Conservation (phyloP, 2,888 invertebrate species). For the Epinotia bilunana region DNA sequence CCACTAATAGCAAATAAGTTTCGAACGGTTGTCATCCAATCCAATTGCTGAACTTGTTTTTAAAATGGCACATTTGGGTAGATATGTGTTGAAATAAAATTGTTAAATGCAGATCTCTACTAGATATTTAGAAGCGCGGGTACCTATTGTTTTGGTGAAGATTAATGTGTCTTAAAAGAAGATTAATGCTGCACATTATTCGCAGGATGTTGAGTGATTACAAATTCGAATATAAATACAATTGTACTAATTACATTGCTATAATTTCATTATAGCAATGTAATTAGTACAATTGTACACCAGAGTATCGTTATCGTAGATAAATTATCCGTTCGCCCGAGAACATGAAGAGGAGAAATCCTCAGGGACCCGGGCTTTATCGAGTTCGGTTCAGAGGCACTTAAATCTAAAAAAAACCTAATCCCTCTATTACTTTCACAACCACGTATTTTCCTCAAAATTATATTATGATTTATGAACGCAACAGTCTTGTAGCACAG, state of each 20-base stretch:
- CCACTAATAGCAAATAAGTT: too few species aligned
- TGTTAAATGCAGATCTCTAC: not conserved
- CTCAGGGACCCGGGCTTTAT: conserved; percentile 20
- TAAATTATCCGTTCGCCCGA: conserved; percentile 24
- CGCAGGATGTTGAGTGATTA: not conserved
- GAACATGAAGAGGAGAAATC: conserved; percentile 16
- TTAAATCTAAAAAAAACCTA: conserved; percentile 38
- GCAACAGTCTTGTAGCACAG: not conserved
- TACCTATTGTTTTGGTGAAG: not conserved
- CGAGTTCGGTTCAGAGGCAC: conserved; percentile 25
- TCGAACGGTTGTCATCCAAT: too few species aligned
- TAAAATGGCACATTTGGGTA: too few species aligned
- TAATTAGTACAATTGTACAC: conserved; percentile 17
- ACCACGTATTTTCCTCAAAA: not conserved
- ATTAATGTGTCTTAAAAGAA: not conserved
- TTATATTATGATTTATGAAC: not conserved
- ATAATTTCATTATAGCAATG: conserved; percentile 22
- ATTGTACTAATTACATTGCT: too few species aligned
- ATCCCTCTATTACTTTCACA: not conserved
- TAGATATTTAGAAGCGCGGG: not conserved
- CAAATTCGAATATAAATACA: not conserved
- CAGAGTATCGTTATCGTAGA: conserved; percentile 17
- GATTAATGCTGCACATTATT: not conserved
- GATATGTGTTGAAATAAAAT: not conserved
- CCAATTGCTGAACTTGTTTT: too few species aligned